These are phyloP conservation scores for Bombycilla garrulus DNA, from an alignment of 2,113 vertebrate genomes.

Conservation along the genomic window DNA sequence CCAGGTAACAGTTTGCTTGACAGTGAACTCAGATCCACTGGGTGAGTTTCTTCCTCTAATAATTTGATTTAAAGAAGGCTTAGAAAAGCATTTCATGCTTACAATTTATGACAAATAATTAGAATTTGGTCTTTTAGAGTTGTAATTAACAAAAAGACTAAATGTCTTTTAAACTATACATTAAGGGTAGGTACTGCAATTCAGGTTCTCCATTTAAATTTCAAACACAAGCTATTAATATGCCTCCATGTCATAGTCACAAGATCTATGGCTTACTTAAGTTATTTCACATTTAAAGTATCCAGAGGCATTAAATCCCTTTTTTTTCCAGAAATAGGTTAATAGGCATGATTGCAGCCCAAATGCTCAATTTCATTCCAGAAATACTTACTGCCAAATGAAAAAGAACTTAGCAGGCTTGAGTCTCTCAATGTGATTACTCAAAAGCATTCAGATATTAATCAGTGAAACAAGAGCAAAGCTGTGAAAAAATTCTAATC, in stretches of 20 bases:
- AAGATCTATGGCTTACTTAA: background rate
- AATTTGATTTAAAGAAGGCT: background rate
- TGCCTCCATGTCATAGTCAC: background rate
- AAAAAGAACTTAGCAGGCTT: background rate
- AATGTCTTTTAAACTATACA: background rate
- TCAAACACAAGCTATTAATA: background rate
- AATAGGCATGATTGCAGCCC: background rate
- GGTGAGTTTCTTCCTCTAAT: conserved; percentile 91
- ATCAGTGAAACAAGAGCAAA: background rate
- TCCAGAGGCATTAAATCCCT: background rate
- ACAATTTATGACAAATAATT: background rate
- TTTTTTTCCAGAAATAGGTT: background rate
- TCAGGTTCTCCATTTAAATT: background rate
- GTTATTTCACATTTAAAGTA: background rate
- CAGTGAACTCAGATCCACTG: conserved; percentile 91
- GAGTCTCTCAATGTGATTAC: background rate
- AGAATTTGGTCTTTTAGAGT: background rate
- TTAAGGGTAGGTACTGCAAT: background rate
- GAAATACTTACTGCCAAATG: background rate
- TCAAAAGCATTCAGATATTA: background rate
- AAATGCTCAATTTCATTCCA: background rate
- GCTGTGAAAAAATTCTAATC: background rate
- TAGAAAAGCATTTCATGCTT: background rate
- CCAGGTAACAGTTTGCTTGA: conserved; percentile 93
- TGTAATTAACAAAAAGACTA: background rate